Percentiles rank a stretch among this genome's conserved stretches.
These are phyloP conservation scores for Venustoraphidia nigricollis DNA, from an alignment of 2,888 invertebrate genomes.

Conservation along the genomic window DNA sequence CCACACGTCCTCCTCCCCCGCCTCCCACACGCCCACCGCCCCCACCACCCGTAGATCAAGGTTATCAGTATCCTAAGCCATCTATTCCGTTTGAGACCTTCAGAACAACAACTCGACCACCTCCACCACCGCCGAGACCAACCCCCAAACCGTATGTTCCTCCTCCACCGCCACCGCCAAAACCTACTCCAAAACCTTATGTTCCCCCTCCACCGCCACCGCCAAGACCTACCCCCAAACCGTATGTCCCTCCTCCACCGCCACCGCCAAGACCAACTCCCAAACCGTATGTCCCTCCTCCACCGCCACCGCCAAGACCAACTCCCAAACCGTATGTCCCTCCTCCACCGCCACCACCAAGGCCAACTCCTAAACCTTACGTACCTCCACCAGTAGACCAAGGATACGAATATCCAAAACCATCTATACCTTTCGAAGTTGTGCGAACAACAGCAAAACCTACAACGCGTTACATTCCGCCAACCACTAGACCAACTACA, in stretches of 20 bases:
- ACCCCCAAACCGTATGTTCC: no score
- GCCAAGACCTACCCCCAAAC: constrained; percentile 1
- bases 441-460: background rate
- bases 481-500: background rate
- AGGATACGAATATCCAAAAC: constrained; percentile 4
- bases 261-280: background rate
- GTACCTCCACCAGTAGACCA: background rate
- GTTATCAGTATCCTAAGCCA: constrained; percentile 2
- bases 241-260: background rate
- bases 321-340: background rate
- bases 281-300: background rate
- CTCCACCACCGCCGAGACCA: background rate
- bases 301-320: background rate
- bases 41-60: background rate
- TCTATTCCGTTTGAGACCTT: background rate
- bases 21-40: background rate
- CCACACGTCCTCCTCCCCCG: no score
- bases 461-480: background rate
- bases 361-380: no score
- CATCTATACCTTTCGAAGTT: constrained; percentile 4
- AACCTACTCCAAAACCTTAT: background rate
- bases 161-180: background rate
- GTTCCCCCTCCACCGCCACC: background rate
- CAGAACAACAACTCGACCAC: no score
- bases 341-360: background rate